Evolutionary conservation across 2,797 vertebrate genomes (phyloP), one percentile per base, ranked within the genome.

Genomic region (Meda fulgida): DNA sequence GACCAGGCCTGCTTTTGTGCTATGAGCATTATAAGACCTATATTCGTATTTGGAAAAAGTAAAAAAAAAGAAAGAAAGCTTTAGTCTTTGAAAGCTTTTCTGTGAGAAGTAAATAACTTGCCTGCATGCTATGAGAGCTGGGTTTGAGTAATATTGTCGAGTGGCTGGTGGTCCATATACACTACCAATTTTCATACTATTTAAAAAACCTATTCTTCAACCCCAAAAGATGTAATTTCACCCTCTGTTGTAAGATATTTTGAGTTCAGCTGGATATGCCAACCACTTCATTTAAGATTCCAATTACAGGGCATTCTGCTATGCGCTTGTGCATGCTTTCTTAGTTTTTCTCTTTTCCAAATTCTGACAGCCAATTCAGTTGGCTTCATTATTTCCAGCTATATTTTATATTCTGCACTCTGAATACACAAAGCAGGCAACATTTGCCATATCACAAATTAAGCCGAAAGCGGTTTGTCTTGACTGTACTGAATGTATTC

Each of bases 221-320:
- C 86, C 75, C 34, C 43, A 78, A 29, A 87, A 85, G 89, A 89
- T 89, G 89, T 88, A 75, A 84, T 91, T 92, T 90, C 85, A 81
- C 79, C 43, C n/a, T 87, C 85, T 89, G 86, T 86, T 21, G 70
- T 43, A 40, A 75, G 88, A 87, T 88, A 85, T 85, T 43, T 26
- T 77, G 34, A 85, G 86, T 78, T 79, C 72, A 79, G 34, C 60
- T 19, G 86, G 53, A 87, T 80, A 87, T 89, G 89, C 84, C 87
- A 84, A 75, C 67, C 16, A 48, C 88, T 92, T 88, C 29, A 90
- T 92, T 89, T 89, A 84, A 88, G 89, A 91, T 88, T 90, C 92
- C 92, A 93, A 93, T 94, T 94, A 93, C 87, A 87, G 65, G 84
- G 87, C 85, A 87, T 92, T 90, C 89, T 63, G 89, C 81, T 88